A percentile compares a stretch with the other conserved stretches of the same genome.
Evolutionary conservation across 2,797 vertebrate species (phyloP).

Genomic region (Melanotaenia boesemani): DNA sequence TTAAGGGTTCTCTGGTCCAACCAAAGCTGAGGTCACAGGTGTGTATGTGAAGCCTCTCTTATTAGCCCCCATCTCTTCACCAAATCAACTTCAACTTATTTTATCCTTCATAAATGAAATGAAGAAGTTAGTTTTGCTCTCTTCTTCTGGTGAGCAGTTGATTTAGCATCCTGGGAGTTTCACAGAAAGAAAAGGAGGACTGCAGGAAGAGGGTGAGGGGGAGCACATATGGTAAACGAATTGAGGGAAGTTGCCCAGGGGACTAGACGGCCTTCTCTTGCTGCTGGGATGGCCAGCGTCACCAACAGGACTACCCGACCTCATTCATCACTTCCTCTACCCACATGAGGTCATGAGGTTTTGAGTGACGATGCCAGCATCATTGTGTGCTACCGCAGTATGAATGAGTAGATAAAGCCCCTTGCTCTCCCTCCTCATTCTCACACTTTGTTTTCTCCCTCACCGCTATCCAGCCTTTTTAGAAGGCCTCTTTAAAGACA

Average conservation of each 20-base stretch:
- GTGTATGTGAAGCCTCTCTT: constrained; percentile 27
- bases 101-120: constrained; percentile 51
- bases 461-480: constrained; percentile 14
- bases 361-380: constrained; percentile 55
- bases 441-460: neutral
- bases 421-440: neutral
- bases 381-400: constrained; percentile 53
- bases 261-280: constrained; percentile 64
- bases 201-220: constrained; percentile 66
- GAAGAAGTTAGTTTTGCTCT: constrained; percentile 48
- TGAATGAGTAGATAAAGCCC: constrained; percentile 62
- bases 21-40: constrained; percentile 64
- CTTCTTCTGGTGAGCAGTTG: constrained; percentile 43
- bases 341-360: constrained; percentile 75
- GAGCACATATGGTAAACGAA: constrained; percentile 83
- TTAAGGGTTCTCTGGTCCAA: constrained; percentile 52
- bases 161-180: constrained; percentile 56
- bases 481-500: constrained; percentile 56
- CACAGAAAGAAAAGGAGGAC: constrained; percentile 42
- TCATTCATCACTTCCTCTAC: constrained; percentile 85
- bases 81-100: constrained; percentile 33
- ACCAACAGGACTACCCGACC: constrained; percentile 76
- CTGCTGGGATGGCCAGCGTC: constrained; percentile 75
- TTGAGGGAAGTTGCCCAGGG: constrained; percentile 69
- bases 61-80: constrained; percentile 27